A percentile compares a stretch with the other conserved stretches of the same genome.
Conservation (phyloP, 2,797 vertebrate species). For the Coreius guichenoti region DNA sequence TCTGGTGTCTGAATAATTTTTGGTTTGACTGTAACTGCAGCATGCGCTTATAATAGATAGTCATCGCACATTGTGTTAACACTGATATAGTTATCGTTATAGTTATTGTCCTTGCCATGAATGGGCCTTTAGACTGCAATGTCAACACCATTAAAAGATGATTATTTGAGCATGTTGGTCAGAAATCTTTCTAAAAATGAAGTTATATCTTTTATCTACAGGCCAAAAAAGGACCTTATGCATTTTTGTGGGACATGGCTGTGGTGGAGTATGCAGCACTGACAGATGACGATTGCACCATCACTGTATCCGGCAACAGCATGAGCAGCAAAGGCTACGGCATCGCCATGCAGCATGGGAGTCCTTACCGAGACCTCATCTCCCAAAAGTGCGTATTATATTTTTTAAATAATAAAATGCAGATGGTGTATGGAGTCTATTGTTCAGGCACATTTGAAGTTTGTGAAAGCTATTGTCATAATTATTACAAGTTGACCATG, state of each 20-base stretch:
- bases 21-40: background rate
- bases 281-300: slow-evolving; percentile 86
- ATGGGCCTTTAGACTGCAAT: background rate
- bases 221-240: slow-evolving; percentile 87
- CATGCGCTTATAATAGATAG: background rate
- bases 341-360: slow-evolving; percentile 87
- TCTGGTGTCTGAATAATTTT: too few species aligned
- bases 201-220: slow-evolving; percentile 55
- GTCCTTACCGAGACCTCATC: slow-evolving; percentile 88
- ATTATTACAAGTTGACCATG: slow-evolving; percentile 8
- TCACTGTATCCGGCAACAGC: slow-evolving; percentile 85
- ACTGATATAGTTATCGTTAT: background rate
- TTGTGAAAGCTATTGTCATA: slow-evolving; percentile 36
- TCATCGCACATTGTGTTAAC: background rate
- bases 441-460: background rate
- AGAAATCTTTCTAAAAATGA: background rate
- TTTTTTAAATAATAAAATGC: background rate
- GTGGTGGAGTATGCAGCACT: slow-evolving; percentile 87
- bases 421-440: background rate
- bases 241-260: slow-evolving; percentile 88
- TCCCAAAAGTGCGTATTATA: slow-evolving; percentile 83
- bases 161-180: background rate
- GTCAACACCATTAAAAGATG: background rate
- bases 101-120: too few species aligned
- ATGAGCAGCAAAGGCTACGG: slow-evolving; percentile 90